Conservation (phyloP, 1,140 invertebrate species). For the Patella vulgata region DNA sequence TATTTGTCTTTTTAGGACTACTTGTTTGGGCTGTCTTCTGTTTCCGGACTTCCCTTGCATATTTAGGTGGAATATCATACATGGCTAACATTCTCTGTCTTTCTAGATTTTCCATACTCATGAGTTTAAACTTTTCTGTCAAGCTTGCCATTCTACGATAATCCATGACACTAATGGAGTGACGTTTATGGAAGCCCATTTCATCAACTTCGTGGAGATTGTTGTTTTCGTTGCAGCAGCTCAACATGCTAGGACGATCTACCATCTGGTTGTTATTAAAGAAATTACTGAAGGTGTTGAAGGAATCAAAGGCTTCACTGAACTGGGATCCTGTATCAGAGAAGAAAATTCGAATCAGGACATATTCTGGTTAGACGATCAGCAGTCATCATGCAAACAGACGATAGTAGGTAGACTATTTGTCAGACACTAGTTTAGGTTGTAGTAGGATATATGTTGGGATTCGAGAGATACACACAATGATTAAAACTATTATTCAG, state of each 20-base stretch:
- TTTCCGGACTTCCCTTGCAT: conserved; percentile 40
- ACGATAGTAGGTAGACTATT: too few species aligned
- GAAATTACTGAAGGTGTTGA: conserved; percentile 19
- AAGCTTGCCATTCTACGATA: conserved; percentile 41
- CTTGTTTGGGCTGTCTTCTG: conserved; percentile 9
- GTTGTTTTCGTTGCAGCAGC: conserved; percentile 22
- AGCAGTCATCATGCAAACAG: neutral
- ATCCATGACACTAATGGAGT: conserved; percentile 56
- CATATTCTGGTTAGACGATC: neutral
- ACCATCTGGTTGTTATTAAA: neutral
- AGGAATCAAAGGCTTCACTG: conserved; percentile 39
- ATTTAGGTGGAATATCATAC: conserved; percentile 58
- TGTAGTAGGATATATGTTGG: too few species aligned
- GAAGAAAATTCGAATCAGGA: conserved; percentile 17
- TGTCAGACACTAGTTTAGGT: too few species aligned
- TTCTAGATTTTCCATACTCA: conserved; percentile 51
- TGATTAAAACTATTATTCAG: too few species aligned
- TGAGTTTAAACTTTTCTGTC: conserved; percentile 41
- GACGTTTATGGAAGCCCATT: conserved; percentile 50
- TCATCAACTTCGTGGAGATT: conserved; percentile 27
- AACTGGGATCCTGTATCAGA: conserved; percentile 38
- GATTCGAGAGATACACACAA: too few species aligned
- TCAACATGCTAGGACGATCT: conserved; percentile 14
- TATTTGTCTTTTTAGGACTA: too few species aligned
- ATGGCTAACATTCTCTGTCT: conserved; percentile 50